Base-by-base conservation (phyloP, 2,888 invertebrate genomes). In the Oxytorus armatus region DNA sequence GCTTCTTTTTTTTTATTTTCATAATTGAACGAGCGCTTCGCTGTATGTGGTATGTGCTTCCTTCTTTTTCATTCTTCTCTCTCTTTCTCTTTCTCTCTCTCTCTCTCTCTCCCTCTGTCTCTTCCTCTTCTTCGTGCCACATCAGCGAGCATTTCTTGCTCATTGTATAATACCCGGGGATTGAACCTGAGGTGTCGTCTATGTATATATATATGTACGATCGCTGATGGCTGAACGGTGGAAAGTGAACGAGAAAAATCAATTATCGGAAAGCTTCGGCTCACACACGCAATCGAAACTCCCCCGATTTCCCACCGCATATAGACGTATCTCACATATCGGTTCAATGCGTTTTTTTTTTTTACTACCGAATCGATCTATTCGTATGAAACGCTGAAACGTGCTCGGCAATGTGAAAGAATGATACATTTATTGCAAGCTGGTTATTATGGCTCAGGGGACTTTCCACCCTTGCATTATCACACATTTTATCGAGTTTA, bases 181-280 rank as follows among this genome's bases (percentile, higher is more conserved):
- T 16, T 33, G 65, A 29, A 14, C 44, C 47, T 44, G 25, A 44
- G n/a, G n/a, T n/a, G n/a, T n/a, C n/a, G n/a, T n/a, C n/a, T n/a
- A n/a, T 29, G 10, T 29, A 18, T 14, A 10, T 0, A 44, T 44
- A 44, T 14, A 61, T 5, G 11, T 57, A 23, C n/a, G 55, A 55
- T 10, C 21, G 69, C 18, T 44, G 69, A 69, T 44, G 68, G 23
- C 36, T 68, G 68, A 68, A 57, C 16, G 69, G 29, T 57, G 42
- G 33, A 69, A 85, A 85, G 85, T 84, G 79, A 85, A 84, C 79
- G 78, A 76, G 79, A 59, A 80, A 86, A 84, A 84, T 86, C 84
- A 84, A 85, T 86, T 86, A 86, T 81, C 77, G 73, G 42, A 42
- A 68, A 68, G 57, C 51, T 8, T 42, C 16, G 39, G 29, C 21